Percentiles rank a stretch among this genome's conserved stretches.
Conservation (phyloP, 1,140 invertebrate species). For the Wiebesia pumilae region DNA sequence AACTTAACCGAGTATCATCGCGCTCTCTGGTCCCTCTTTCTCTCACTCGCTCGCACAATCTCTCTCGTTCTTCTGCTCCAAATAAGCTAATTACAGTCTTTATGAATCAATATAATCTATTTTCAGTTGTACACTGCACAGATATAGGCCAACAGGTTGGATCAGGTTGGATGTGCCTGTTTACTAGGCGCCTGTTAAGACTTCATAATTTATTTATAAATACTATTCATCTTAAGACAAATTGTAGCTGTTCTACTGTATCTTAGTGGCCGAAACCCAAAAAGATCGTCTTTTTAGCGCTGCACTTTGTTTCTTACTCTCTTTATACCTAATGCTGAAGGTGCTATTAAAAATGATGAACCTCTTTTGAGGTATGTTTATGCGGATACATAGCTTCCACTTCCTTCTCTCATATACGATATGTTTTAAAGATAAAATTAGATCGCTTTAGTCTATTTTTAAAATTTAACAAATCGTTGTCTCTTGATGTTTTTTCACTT, state of each 20-base stretch:
- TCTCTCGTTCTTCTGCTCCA: neutral
- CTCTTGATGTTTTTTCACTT: neutral
- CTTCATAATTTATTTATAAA: conserved; percentile 8
- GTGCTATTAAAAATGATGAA: conserved; percentile 7
- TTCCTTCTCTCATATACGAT: neutral
- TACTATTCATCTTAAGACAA: conserved; percentile 8
- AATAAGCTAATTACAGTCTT: conserved; percentile 27
- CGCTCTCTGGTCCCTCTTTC: neutral
- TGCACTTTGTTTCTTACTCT: neutral
- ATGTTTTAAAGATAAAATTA: neutral
- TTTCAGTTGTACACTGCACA: neutral
- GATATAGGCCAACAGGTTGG: conserved; percentile 22
- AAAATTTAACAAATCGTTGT: neutral
- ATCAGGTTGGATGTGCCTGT: neutral
- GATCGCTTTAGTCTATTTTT: neutral
- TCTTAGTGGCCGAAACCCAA: conserved; percentile 5
- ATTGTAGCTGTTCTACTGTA: neutral
- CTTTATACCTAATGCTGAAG: neutral
- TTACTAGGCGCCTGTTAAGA: neutral
- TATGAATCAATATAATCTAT: conserved; percentile 40
- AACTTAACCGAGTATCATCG: neutral
- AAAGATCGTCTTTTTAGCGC: neutral
- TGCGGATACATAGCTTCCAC: conserved; percentile 5
- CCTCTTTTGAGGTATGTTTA: neutral
- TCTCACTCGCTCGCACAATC: neutral